Evolutionary conservation across 2,797 vertebrate species (phyloP).

Genomic region (Scarus forsteni): DNA sequence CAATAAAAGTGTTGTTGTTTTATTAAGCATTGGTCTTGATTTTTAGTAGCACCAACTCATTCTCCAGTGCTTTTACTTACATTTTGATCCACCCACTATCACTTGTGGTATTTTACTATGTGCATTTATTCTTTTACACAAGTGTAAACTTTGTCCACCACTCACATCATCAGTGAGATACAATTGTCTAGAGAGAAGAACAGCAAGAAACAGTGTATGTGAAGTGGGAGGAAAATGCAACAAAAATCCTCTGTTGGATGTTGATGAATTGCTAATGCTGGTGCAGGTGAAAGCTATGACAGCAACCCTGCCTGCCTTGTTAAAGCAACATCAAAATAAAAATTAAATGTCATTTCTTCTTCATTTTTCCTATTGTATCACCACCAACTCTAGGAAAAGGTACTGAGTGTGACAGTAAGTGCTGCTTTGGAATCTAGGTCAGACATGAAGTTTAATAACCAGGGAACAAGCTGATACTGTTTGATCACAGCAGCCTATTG

Average conservation of each 20-base stretch:
- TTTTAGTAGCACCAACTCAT: too few species aligned
- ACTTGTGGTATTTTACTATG: too few species aligned
- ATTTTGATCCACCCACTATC: too few species aligned
- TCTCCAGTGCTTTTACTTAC: too few species aligned
- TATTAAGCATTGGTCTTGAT: too few species aligned
- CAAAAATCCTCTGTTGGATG: slow-evolving; percentile 14
- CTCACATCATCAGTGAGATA: too few species aligned
- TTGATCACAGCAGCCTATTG: slow-evolving; percentile 77
- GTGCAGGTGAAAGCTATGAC: slow-evolving; percentile 41
- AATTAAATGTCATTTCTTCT: slow-evolving; percentile 38
- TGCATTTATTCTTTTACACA: too few species aligned
- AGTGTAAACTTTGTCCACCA: too few species aligned
- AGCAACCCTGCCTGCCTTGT: slow-evolving; percentile 48
- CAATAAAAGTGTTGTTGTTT: too few species aligned
- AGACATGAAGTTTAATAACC: slow-evolving; percentile 77
- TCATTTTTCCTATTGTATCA: slow-evolving; percentile 41
- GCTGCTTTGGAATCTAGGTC: slow-evolving; percentile 72
- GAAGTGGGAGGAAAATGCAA: slow-evolving; percentile 3
- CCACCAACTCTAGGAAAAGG: slow-evolving; percentile 55
- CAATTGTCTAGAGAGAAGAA: too few species aligned
- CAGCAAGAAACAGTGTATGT: not conserved
- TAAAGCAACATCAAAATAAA: slow-evolving; percentile 46
- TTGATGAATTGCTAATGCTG: slow-evolving; percentile 57
- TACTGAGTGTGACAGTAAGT: slow-evolving; percentile 59
- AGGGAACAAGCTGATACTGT: slow-evolving; percentile 72